Percentiles rank a stretch among this genome's conserved stretches.
phyloP scores from a whole-genome alignment of 2,113 vertebrate species.

The Pedetes capensis region DNA sequence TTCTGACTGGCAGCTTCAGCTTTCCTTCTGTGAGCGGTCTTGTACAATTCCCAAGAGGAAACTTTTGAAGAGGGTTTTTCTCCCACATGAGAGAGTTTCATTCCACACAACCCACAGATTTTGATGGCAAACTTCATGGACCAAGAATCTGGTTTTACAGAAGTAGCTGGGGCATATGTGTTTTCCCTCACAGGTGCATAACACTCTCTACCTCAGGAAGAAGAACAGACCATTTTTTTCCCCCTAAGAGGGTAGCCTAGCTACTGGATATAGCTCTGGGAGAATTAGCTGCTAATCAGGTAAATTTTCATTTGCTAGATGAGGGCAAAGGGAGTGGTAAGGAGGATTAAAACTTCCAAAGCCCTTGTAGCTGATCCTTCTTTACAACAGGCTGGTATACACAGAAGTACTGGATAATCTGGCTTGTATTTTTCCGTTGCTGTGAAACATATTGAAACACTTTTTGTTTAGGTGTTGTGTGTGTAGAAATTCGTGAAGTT shows the following conservation, averaged over 20 bases:
- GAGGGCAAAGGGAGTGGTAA: neutral
- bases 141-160: conserved; percentile 47
- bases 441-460: conserved; percentile 64
- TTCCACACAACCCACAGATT: conserved; percentile 62
- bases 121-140: conserved; percentile 27
- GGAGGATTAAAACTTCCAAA: conserved; percentile 13
- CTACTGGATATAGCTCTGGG: neutral
- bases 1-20: conserved; percentile 60
- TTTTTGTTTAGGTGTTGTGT: conserved; percentile 65
- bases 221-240: neutral
- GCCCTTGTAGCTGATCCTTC: neutral
- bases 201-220: neutral
- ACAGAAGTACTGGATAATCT: conserved; percentile 48
- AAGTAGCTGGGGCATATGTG: neutral
- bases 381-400: neutral
- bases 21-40: conserved; percentile 41
- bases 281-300: conserved; percentile 32
- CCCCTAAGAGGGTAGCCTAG: neutral
- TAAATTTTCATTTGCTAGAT: conserved; percentile 35
- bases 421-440: conserved; percentile 55
- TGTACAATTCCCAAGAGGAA: conserved; percentile 58
- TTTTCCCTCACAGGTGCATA: conserved; percentile 66
- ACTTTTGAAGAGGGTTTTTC: conserved; percentile 62
- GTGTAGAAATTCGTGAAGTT: conserved; percentile 57
- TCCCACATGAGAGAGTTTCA: conserved; percentile 64